These are phyloP conservation scores for Papilio protenor DNA, from an alignment of 2,888 invertebrate genomes.

Conservation along the genomic window DNA sequence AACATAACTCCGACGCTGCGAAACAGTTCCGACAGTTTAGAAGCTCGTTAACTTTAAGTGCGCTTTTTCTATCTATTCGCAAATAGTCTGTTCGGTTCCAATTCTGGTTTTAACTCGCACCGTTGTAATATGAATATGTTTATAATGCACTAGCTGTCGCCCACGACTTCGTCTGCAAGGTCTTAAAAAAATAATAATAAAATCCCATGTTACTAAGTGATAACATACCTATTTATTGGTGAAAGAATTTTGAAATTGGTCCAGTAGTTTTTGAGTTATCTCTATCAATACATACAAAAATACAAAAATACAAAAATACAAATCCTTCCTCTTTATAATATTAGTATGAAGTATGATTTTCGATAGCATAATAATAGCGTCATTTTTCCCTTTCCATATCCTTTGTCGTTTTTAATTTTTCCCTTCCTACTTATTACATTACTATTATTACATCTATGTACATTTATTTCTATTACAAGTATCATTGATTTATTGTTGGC, in stretches of 20 bases:
- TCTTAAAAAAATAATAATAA: no score
- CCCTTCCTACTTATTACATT: background rate
- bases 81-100: conserved; percentile 7
- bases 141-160: no score
- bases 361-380: no score
- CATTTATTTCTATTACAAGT: conserved; percentile 1
- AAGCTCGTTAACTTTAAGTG: conserved; percentile 37
- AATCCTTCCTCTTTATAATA: no score
- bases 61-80: conserved; percentile 29
- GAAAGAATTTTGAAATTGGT: no score
- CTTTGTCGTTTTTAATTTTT: background rate
- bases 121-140: background rate
- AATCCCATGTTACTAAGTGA: no score
- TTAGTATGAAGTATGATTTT: no score
- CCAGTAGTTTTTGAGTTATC: no score
- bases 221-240: no score
- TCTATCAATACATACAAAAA: no score
- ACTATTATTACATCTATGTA: background rate
- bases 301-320: no score
- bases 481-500: conserved; percentile 28
- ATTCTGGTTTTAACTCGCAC: background rate
- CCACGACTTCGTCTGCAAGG: no score
- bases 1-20: conserved; percentile 12
- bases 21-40: conserved; percentile 37
- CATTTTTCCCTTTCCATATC: background rate